Conservation (phyloP, 2,113 vertebrate species). For the Cochlearius cochlearius region DNA sequence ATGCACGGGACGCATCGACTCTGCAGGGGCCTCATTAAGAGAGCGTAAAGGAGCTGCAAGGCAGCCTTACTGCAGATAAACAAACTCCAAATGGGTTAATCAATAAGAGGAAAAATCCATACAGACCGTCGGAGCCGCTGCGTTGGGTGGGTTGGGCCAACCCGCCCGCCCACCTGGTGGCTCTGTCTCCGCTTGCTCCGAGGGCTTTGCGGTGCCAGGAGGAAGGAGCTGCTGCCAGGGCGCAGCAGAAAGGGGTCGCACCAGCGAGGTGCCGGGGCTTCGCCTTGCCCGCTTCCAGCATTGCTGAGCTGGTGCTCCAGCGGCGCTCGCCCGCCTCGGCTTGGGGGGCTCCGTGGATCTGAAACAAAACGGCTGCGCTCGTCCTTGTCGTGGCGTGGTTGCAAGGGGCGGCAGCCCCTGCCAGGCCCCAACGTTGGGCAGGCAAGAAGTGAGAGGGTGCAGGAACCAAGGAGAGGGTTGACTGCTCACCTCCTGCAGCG, state of each 20-base stretch:
- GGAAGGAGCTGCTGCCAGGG: not conserved
- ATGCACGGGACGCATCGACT: not conserved
- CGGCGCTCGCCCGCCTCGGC: not conserved
- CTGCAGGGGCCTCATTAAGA: not conserved
- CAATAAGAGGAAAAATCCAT: not conserved
- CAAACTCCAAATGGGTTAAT: not conserved
- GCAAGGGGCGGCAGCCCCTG: not conserved
- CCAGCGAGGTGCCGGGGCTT: not conserved
- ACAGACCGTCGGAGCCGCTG: not conserved
- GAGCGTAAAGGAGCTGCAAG: not conserved
- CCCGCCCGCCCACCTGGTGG: not conserved
- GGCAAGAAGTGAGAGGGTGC: not conserved
- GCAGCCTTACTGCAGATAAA: not conserved
- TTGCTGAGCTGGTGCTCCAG: not conserved
- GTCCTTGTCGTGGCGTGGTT: rapidly evolving
- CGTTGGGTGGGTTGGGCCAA: not conserved
- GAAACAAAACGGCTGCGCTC: not conserved
- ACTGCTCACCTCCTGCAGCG: not conserved
- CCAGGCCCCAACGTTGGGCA: not conserved
- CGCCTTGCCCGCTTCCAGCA: not conserved
- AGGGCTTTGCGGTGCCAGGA: not conserved
- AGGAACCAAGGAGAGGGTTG: rapidly evolving
- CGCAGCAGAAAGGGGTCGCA: not conserved
- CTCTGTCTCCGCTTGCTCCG: not conserved
- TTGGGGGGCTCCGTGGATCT: rapidly evolving